These are phyloP conservation scores for Onthophagus sagittarius DNA, from an alignment of 2,888 invertebrate genomes.

Conservation along the genomic window DNA sequence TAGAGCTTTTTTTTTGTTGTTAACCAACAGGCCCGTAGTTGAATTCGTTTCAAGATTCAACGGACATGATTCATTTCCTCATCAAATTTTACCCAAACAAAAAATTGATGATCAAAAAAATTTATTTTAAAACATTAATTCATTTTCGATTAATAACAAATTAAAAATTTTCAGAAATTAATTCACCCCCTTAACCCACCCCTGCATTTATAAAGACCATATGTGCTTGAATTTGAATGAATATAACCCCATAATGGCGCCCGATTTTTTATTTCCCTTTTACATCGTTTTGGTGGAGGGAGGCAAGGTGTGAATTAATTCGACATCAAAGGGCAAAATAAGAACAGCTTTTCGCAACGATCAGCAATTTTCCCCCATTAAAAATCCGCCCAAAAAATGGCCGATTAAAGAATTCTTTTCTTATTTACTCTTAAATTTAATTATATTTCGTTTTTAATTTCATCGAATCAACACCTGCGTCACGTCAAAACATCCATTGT, in stretches of 20 bases:
- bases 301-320: conserved; percentile 29
- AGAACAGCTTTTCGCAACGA: conserved; percentile 21
- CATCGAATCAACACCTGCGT: not conserved
- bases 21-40: not conserved
- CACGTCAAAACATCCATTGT: no score
- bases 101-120: no score
- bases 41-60: not conserved
- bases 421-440: not conserved
- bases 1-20: not conserved
- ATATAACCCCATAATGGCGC: conserved; percentile 19
- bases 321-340: conserved; percentile 27
- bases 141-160: not conserved
- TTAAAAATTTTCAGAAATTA: not conserved
- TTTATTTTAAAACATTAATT: no score
- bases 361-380: conserved; percentile 3
- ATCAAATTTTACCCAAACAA: no score
- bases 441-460: not conserved
- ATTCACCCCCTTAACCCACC: not conserved
- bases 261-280: conserved; percentile 3
- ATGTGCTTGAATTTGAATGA: conserved; percentile 20
- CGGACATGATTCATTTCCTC: no score
- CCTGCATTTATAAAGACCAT: conserved; percentile 17
- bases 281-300: not conserved
- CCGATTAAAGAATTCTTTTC: not conserved
- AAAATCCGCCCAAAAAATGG: not conserved